These are phyloP conservation scores for Mesocricetus auratus DNA, from an alignment of 2,113 vertebrate species.

Conservation along the genomic window DNA sequence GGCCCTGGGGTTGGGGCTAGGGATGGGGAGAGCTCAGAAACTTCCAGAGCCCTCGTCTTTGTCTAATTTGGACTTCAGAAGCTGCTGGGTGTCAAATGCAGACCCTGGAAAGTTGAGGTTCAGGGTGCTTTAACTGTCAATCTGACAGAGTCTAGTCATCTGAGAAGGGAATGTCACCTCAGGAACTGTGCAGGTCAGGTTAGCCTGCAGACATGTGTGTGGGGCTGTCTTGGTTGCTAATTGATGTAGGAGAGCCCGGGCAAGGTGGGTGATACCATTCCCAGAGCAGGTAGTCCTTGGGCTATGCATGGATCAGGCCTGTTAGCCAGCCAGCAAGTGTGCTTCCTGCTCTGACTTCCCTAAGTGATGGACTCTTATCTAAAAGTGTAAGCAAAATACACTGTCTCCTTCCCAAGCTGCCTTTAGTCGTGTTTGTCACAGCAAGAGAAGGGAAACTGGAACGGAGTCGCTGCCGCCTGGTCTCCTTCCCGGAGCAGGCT, in stretches of 20 bases:
- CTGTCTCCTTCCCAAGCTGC: background rate
- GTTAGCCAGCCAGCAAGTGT: background rate
- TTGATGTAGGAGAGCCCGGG: background rate
- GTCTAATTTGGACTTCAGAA: conserved; percentile 44
- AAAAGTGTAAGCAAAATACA: background rate
- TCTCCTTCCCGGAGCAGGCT: background rate
- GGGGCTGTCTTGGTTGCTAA: background rate
- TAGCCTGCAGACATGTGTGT: background rate
- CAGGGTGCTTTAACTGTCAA: background rate
- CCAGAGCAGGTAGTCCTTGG: background rate
- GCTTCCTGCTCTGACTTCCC: background rate
- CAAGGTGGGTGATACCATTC: background rate
- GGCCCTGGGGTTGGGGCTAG: background rate
- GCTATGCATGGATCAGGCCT: background rate
- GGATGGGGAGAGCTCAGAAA: background rate
- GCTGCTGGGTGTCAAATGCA: background rate
- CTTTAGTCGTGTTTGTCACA: background rate
- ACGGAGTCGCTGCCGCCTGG: background rate
- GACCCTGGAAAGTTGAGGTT: background rate
- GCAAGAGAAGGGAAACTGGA: background rate
- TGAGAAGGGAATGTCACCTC: background rate
- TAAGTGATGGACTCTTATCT: background rate
- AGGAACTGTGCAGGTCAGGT: background rate
- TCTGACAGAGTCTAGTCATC: background rate
- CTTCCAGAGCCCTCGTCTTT: background rate